Evolutionary conservation across 2,113 vertebrate genomes (phyloP).

Genomic region (Hydrochoerus hydrochaeris): DNA sequence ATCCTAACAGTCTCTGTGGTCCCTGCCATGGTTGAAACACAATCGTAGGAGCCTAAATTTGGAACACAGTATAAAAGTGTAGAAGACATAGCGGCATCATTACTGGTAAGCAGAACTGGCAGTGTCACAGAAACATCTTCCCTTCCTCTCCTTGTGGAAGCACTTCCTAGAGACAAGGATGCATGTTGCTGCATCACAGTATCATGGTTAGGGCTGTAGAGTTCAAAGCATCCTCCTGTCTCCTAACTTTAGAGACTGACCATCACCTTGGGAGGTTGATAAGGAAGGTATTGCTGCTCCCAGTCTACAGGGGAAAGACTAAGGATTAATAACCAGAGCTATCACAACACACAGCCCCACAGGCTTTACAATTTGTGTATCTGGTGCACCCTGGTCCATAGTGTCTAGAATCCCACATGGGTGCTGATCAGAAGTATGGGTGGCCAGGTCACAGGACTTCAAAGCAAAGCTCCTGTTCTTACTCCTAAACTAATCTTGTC

Average conservation of each 20-base stretch:
- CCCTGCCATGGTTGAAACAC: rapidly evolving
- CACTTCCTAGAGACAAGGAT: not conserved
- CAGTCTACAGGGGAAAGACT: not conserved
- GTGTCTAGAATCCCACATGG: not conserved
- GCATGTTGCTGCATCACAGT: rapidly evolving
- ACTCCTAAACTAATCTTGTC: not conserved
- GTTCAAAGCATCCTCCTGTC: too few relatives aligned
- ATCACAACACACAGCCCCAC: not conserved
- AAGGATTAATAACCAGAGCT: not conserved
- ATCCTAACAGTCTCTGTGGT: rapidly evolving
- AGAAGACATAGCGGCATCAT: rapidly evolving
- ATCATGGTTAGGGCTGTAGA: rapidly evolving
- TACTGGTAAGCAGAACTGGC: rapidly evolving
- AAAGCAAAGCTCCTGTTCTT: not conserved
- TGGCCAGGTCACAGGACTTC: not conserved
- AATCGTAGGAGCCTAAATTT: not conserved
- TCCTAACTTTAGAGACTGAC: too few relatives aligned
- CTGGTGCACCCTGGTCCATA: too few relatives aligned
- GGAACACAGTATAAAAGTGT: rapidly evolving
- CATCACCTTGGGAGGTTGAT: not conserved
- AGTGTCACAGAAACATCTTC: not conserved
- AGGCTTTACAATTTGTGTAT: not conserved
- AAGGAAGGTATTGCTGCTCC: not conserved
- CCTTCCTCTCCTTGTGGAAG: not conserved
- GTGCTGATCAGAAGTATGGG: not conserved